Conservation (phyloP, 2,888 invertebrate genomes). For the Archips xylosteana region DNA sequence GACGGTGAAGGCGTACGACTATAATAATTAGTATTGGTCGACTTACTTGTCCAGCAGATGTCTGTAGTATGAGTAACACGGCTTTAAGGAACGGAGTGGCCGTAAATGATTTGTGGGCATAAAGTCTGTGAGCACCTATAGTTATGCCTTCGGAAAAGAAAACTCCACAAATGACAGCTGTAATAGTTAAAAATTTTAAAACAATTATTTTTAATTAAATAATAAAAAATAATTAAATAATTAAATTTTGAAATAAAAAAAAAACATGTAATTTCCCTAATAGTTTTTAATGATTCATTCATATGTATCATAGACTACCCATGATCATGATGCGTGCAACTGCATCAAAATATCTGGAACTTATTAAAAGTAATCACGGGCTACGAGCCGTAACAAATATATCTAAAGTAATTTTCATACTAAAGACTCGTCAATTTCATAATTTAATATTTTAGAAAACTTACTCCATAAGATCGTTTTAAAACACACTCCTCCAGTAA, state of each 20-base stretch:
- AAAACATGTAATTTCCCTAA: too few relatives aligned
- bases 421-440: too few relatives aligned
- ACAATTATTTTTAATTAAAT: too few relatives aligned
- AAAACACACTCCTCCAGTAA: constrained; percentile 53
- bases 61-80: constrained; percentile 87
- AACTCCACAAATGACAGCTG: constrained; percentile 55
- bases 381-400: too few relatives aligned
- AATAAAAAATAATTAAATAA: not conserved
- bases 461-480: constrained; percentile 43
- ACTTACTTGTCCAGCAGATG: constrained; percentile 91
- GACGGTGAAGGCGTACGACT: too few relatives aligned
- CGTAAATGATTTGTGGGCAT: constrained; percentile 92
- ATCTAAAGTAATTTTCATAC: too few relatives aligned
- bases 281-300: too few relatives aligned
- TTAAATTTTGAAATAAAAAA: too few relatives aligned
- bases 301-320: too few relatives aligned
- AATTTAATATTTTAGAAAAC: constrained; percentile 17
- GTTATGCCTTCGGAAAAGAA: constrained; percentile 87
- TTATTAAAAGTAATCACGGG: too few relatives aligned
- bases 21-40: not conserved
- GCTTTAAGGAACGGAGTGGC: constrained; percentile 87
- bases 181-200: constrained; percentile 42
- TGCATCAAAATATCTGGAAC: too few relatives aligned
- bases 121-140: constrained; percentile 92
- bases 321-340: too few relatives aligned